Evolutionary conservation across 2,888 invertebrate genomes (phyloP).

Genomic region (Sussaba pulchella): DNA sequence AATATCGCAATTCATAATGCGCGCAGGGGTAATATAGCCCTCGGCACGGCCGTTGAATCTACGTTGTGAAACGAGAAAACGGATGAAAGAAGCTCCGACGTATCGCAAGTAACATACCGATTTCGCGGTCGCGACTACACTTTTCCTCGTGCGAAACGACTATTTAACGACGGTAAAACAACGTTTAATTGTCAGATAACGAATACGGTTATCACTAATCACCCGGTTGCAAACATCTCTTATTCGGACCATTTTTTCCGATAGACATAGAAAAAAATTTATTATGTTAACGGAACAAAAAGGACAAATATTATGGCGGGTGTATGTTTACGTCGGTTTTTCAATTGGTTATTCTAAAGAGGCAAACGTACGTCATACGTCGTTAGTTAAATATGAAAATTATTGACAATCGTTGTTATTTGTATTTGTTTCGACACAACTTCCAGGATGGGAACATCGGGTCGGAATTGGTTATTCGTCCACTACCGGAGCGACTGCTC

Average conservation of each 20-base stretch:
- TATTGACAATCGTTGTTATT: too few relatives aligned
- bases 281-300: constrained; percentile 19
- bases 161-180: neutral
- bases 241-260: neutral
- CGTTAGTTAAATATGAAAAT: too few relatives aligned
- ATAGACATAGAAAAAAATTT: neutral
- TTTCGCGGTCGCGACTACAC: constrained; percentile 45
- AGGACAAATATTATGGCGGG: too few relatives aligned
- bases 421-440: too few relatives aligned
- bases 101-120: constrained; percentile 30
- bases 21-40: constrained; percentile 36
- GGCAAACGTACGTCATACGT: too few relatives aligned
- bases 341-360: too few relatives aligned
- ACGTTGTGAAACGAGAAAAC: constrained; percentile 45
- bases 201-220: constrained; percentile 39
- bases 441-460: constrained; percentile 96
- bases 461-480: constrained; percentile 94
- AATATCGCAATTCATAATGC: constrained; percentile 63
- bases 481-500: constrained; percentile 90
- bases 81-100: constrained; percentile 45
- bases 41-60: constrained; percentile 35
- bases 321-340: too few relatives aligned
- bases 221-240: neutral
- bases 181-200: constrained; percentile 66
- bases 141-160: neutral